Percentiles rank a stretch among this genome's conserved stretches.
phyloP scores from a whole-genome alignment of 1,140 invertebrate species.

The Penaeus japonicus region DNA sequence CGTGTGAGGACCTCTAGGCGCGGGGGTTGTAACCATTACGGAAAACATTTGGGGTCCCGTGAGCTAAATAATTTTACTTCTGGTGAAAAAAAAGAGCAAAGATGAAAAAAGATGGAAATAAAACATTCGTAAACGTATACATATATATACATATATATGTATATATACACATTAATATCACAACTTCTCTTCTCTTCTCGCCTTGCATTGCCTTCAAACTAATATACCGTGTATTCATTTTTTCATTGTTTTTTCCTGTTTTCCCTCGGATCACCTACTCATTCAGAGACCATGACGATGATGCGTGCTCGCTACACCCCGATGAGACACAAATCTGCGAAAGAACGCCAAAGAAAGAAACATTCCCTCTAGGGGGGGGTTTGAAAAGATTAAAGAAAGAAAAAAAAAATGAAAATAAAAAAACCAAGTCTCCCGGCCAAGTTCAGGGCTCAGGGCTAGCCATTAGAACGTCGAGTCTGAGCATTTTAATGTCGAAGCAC shows the following conservation, averaged over 20 bases:
- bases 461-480: slow-evolving; percentile 2
- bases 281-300: too few species aligned
- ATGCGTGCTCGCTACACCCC: too few species aligned
- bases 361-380: neutral
- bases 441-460: neutral
- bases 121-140: too few species aligned
- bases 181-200: too few species aligned
- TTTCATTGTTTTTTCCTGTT: neutral
- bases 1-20: neutral
- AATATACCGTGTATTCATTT: neutral
- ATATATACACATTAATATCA: too few species aligned
- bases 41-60: too few species aligned
- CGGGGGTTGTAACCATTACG: too few species aligned
- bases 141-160: too few species aligned
- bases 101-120: too few species aligned
- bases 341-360: neutral
- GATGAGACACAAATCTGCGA: neutral
- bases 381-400: neutral
- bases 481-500: slow-evolving; percentile 37
- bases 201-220: neutral
- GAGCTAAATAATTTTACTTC: too few species aligned
- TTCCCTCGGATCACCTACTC: too few species aligned
- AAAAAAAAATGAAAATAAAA: neutral
- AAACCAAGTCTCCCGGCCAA: neutral
- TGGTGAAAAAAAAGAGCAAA: too few species aligned